A percentile compares a stretch with the other conserved stretches of the same genome.
Evolutionary conservation across 2,113 vertebrate species (phyloP).

Genomic region (Hymenochirus boettgeri): DNA sequence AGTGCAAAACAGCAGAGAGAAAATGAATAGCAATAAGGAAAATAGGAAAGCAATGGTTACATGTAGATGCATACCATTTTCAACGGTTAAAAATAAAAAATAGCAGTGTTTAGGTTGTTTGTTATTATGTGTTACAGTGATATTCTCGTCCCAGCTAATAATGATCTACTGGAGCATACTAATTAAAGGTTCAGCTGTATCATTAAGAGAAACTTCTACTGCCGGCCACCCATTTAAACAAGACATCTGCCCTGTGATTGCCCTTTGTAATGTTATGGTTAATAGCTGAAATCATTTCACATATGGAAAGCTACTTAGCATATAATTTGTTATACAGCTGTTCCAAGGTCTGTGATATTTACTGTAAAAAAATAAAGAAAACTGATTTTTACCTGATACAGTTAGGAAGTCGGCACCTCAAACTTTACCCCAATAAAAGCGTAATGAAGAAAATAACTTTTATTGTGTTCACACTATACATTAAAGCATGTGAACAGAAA

Average conservation of each 20-base stretch:
- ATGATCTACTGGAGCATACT: constrained; percentile 34
- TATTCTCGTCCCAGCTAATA: constrained; percentile 10
- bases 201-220: constrained; percentile 23
- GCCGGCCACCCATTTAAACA: constrained; percentile 32
- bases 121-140: constrained; percentile 7
- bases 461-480: no score
- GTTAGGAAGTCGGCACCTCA: no score
- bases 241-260: constrained; percentile 39
- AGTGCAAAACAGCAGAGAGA: no score
- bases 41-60: background rate
- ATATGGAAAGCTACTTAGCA: constrained; percentile 2
- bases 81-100: background rate
- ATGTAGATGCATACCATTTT: background rate
- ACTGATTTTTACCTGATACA: no score
- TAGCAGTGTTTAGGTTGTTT: background rate
- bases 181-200: constrained; percentile 33
- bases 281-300: constrained; percentile 26
- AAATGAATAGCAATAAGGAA: no score
- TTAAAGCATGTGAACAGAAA: no score
- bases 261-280: constrained; percentile 24
- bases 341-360: no score
- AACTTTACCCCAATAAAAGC: no score
- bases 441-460: no score
- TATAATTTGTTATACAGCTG: background rate
- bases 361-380: no score